Base-by-base conservation (phyloP, 2,797 vertebrate species). In the Cuniculus paca region DNA sequence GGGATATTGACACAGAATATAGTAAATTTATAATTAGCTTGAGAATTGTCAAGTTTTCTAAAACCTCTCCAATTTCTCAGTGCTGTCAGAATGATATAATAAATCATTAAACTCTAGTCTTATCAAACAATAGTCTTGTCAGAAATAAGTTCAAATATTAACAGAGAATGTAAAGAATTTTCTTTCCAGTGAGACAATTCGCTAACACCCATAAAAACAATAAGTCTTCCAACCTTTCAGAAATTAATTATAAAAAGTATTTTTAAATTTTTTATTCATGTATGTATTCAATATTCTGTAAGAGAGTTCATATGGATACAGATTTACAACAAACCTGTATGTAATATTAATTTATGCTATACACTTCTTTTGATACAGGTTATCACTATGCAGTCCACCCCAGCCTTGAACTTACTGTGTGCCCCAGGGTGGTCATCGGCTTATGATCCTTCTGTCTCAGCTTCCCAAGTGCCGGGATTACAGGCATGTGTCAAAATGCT, bases 61-160 rank as follows among this genome's bases (percentile, higher is more conserved):
- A 87, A 26, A 63, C 28, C 3, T 42, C 19, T 84, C 45, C 50
- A 20, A 4, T 31, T 61, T 63, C 58, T 84, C 50, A 58, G 6
- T 70, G 81, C 42, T 94, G 26, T 39, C 50, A 60, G 26, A 72
- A 88, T 56, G 52, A n/a, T 80, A 16, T 61, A 87, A 94, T 88
- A 88, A 90, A 60, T 86, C 72, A 93, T 28, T 87, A 72, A 52
- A 87, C 75, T 82, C 68, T 83, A 54, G 58, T 90, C 56, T 77
- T 81, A 78, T 52, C 60, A 92, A 58, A 79, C 0, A 2, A 16
- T 8, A 50, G 10, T 86, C 52, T 83, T 20, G 14, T 65, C 80
- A 50, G 10, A 82, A 81, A 34, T 83, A n/a, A 79, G 24, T 84
- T 96, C 90, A 91, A 5, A 31, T 70, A 48, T 83, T 60, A 54